Evolutionary conservation across 2,113 vertebrate species (phyloP).

Genomic region (Odocoileus hemionus): DNA sequence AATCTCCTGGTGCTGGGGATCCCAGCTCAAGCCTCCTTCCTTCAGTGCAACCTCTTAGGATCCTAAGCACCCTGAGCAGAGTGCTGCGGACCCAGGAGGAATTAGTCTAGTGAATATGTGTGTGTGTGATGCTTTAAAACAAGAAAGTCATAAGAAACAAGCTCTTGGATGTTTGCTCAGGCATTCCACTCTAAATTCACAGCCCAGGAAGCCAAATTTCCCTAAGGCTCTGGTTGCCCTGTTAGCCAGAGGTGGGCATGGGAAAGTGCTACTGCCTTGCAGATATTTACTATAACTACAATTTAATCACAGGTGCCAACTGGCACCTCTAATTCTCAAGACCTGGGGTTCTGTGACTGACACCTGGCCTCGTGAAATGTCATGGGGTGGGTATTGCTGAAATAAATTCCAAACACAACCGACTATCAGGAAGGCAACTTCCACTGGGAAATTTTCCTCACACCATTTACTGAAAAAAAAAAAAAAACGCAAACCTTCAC

Average conservation of each 20-base stretch:
- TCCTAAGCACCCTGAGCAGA: background rate
- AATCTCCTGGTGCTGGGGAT: background rate
- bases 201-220: background rate
- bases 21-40: background rate
- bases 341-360: background rate
- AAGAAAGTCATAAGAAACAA: background rate
- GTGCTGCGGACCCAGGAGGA: background rate
- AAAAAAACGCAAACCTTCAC: background rate
- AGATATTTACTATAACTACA: background rate
- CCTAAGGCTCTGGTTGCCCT: background rate
- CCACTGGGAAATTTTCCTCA: background rate
- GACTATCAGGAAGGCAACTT: background rate
- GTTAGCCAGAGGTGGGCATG: background rate
- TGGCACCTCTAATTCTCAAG: background rate
- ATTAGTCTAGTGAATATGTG: background rate
- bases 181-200: background rate
- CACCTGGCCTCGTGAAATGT: background rate
- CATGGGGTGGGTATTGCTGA: background rate
- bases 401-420: background rate
- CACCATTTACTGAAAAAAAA: background rate
- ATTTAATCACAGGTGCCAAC: background rate
- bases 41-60: background rate
- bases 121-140: background rate
- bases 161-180: background rate
- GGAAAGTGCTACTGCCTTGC: background rate